Percentiles rank a stretch among this genome's conserved stretches.
phyloP scores from a whole-genome alignment of 2,888 invertebrate species.

The Drosophila austrosaltans region DNA sequence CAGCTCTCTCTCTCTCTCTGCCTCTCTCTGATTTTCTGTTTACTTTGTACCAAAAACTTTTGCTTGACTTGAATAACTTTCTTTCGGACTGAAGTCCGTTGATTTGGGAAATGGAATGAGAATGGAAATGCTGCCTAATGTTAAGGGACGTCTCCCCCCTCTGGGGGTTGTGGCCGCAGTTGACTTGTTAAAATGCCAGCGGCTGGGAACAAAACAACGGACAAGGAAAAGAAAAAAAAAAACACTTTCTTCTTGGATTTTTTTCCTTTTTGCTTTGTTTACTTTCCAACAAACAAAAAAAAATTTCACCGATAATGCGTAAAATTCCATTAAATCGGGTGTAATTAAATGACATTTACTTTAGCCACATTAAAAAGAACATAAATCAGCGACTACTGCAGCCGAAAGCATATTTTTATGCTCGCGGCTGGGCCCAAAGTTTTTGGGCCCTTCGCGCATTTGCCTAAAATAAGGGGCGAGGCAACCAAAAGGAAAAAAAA shows the following conservation, averaged over 20 bases:
- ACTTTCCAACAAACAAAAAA: slow-evolving; percentile 13
- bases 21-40: slow-evolving; percentile 19
- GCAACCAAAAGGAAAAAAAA: slow-evolving; percentile 24
- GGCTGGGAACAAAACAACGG: background rate
- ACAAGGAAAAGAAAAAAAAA: slow-evolving; percentile 3
- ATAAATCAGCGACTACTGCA: slow-evolving; percentile 80
- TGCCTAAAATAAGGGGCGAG: slow-evolving; percentile 10
- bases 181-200: slow-evolving; percentile 56
- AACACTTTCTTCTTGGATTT: slow-evolving; percentile 21
- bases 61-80: slow-evolving; percentile 17
- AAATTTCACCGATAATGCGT: slow-evolving; percentile 80
- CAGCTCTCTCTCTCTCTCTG: slow-evolving; percentile 16
- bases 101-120: background rate
- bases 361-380: slow-evolving; percentile 82
- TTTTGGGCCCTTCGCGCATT: slow-evolving; percentile 3
- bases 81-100: background rate
- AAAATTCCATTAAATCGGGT: slow-evolving; percentile 83
- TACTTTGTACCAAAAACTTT: slow-evolving; percentile 23
- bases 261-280: background rate
- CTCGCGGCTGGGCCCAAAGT: slow-evolving; percentile 36
- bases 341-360: slow-evolving; percentile 83
- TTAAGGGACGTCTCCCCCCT: background rate
- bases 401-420: slow-evolving; percentile 54
- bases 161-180: slow-evolving; percentile 23
- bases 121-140: too few relatives aligned